Evolutionary conservation across 2,113 vertebrate genomes (phyloP).

Genomic region (Neotoma lepida): DNA sequence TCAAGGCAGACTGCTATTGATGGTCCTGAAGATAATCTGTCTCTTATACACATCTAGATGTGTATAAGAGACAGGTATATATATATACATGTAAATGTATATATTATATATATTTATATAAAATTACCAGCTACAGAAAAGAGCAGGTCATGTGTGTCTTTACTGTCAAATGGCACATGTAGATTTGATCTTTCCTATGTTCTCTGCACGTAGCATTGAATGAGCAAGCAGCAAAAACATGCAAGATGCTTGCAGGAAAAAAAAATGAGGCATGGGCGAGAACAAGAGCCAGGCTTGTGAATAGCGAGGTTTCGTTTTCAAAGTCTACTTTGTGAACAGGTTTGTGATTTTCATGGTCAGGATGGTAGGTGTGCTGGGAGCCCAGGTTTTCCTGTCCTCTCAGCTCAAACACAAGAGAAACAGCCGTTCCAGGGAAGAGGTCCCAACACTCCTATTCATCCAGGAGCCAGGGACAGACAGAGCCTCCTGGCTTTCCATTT

Average conservation of each 20-base stretch:
- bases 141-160: neutral
- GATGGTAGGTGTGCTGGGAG: neutral
- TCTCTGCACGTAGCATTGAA: neutral
- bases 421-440: neutral
- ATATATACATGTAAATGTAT: neutral
- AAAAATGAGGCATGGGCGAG: neutral
- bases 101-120: neutral
- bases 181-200: neutral
- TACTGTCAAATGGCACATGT: neutral
- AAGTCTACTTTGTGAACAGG: conserved; percentile 15
- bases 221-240: neutral
- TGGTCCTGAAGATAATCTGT: neutral
- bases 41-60: no score
- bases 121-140: conserved; percentile 12
- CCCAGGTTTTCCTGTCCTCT: neutral
- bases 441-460: neutral
- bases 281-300: neutral
- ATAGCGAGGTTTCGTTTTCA: conserved; percentile 30
- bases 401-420: neutral
- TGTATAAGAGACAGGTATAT: no score
- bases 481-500: neutral
- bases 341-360: conserved; percentile 10
- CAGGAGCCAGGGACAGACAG: neutral
- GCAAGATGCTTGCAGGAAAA: neutral
- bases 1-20: neutral